Base-by-base conservation (phyloP, 2,113 vertebrate genomes). In the Pelvicachromis taeniatus region DNA sequence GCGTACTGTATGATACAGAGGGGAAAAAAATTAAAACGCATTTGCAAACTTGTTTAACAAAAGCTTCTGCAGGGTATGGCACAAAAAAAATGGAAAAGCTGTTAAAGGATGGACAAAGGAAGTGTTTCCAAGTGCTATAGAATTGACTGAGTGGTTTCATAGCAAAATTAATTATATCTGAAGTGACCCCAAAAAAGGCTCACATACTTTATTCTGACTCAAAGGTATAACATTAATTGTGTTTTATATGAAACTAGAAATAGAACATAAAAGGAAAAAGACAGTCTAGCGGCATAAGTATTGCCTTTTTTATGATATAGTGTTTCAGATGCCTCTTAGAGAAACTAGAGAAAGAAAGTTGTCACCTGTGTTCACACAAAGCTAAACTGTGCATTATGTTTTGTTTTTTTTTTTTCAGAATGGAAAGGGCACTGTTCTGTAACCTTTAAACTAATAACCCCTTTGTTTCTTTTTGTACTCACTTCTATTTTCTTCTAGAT, bases 401-500 rank as follows among this genome's bases (percentile, higher is more conserved):
- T n/a, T n/a, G n/a, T n/a, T 12, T 38, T 63, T 38, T 38, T 11
- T 31, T 55, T 19, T 38, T 13, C 3, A 31, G 31, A 35, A 55
- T 19, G 29, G 4, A 61, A 50, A 48, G 38, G 19, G 31, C 6
- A 13, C 10, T 56, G 4, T 54, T 52, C 53, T 58, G 48, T 40
- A 82, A 56, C 52, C 21, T 91, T 52, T 50, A 42, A 63, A 19
- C 65, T 70, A 45, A 86, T 48, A 56, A 63, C 8, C 35, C 26
- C 21, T 5, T 38, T 81, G 7, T 19, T 56, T 70, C 35, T 73
- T 40, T 50, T 45, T 80, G 16, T n/a, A 75, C 45, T 75, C 68
- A 79, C 23, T 31, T 45, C 35, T 87, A 52, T 88, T 77, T 82
- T 9, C 89, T 83, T 88, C 48, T 81, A 99, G 99, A 96, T 94